These are phyloP conservation scores for Caenorhabditis sp. DNA, from an alignment of 2,888 invertebrate species.

Conservation along the genomic window DNA sequence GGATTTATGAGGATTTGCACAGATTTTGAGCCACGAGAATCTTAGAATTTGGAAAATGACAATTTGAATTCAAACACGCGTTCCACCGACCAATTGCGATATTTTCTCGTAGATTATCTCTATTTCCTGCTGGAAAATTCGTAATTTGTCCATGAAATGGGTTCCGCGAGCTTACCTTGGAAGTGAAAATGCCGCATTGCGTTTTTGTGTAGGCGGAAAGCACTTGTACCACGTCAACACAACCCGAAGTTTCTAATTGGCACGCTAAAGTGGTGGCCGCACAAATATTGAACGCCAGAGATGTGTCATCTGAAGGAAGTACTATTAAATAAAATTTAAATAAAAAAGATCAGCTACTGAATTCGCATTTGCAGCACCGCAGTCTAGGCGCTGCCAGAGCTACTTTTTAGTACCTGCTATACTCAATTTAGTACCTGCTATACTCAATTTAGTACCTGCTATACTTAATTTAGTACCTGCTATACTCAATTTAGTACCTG, in stretches of 20 bases:
- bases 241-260: constrained; percentile 74
- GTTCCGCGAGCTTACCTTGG: constrained; percentile 26
- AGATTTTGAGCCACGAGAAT: no score
- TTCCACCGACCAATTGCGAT: constrained; percentile 60
- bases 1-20: no score
- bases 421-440: no score
- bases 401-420: no score
- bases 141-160: background rate
- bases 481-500: no score
- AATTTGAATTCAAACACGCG: constrained; percentile 50
- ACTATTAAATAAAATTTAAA: no score
- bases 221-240: constrained; percentile 64
- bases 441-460: no score
- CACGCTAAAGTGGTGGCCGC: constrained; percentile 77
- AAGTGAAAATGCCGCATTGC: constrained; percentile 61
- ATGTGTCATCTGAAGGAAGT: constrained; percentile 52
- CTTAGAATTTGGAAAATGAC: no score
- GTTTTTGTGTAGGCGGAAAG: constrained; percentile 58
- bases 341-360: background rate
- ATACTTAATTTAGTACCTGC: no score
- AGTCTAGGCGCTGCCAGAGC: no score
- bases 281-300: constrained; percentile 73
- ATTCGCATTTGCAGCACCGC: no score
- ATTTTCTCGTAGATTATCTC: constrained; percentile 89
- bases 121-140: constrained; percentile 88